Evolutionary conservation across 2,797 vertebrate species (phyloP).

Genomic region (Mergus octosetaceus): DNA sequence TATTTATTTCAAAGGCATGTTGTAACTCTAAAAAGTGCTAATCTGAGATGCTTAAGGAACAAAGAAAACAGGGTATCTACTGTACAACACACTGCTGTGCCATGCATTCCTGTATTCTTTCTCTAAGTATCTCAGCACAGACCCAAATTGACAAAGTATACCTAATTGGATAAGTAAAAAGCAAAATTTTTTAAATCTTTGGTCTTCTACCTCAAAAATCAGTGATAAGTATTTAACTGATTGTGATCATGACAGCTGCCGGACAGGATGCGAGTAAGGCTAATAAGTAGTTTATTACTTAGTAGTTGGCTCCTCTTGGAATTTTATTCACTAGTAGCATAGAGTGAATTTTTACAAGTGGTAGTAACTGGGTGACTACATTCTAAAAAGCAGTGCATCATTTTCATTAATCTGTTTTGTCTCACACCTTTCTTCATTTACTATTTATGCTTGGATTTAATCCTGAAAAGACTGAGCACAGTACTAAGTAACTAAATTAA

Average conservation of each 20-base stretch:
- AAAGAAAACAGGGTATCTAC: not conserved
- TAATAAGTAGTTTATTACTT: not conserved
- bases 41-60: not conserved
- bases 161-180: not conserved
- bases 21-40: not conserved
- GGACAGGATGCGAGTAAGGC: not conserved
- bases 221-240: not conserved
- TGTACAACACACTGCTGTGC: not conserved
- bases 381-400: not conserved
- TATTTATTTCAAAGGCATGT: not conserved
- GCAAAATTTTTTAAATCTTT: not conserved
- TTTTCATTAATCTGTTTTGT: not conserved
- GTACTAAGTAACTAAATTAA: not conserved
- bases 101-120: not conserved
- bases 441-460: not conserved
- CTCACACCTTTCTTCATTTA: not conserved
- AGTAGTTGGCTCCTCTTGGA: not conserved
- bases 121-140: not conserved
- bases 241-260: not conserved
- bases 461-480: not conserved
- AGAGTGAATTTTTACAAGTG: not conserved
- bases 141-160: rapidly evolving
- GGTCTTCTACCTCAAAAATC: not conserved
- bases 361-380: not conserved
- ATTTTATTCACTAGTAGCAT: not conserved